phyloP scores from a whole-genome alignment of 2,113 vertebrate genomes.

The Onychorhynchus coronatus region DNA sequence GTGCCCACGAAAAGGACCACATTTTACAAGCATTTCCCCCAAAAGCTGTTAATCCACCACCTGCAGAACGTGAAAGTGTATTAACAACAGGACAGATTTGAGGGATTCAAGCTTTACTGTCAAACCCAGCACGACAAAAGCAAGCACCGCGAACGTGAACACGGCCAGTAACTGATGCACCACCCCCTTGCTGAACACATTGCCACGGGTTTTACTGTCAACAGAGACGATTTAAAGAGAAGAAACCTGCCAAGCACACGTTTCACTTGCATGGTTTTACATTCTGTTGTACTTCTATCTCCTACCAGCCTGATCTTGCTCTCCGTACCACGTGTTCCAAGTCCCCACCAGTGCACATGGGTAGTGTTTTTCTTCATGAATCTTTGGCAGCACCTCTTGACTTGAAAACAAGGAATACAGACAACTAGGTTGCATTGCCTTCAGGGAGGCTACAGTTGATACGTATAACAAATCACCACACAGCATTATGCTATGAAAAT shows the following conservation, averaged over 20 bases:
- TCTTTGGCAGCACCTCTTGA: slow-evolving; percentile 88
- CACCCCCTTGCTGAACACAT: background rate
- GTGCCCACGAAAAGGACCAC: background rate
- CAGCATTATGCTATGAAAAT: slow-evolving; percentile 43
- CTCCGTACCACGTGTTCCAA: slow-evolving; percentile 99
- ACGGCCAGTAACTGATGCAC: background rate
- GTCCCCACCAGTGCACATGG: slow-evolving; percentile 96
- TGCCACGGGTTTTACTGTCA: background rate
- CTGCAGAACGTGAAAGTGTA: background rate
- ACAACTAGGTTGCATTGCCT: slow-evolving; percentile 57
- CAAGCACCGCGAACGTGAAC: slow-evolving; percentile 19
- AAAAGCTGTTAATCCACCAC: background rate
- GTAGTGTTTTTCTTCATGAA: slow-evolving; percentile 88
- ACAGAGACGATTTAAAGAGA: slow-evolving; percentile 50
- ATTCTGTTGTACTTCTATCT: slow-evolving; percentile 61
- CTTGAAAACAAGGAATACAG: slow-evolving; percentile 79
- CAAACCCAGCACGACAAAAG: slow-evolving; percentile 32
- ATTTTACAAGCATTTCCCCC: background rate
- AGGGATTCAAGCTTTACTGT: background rate
- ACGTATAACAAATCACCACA: slow-evolving; percentile 54
- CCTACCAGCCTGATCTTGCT: slow-evolving; percentile 98
- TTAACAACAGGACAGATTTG: background rate
- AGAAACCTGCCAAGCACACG: slow-evolving; percentile 56
- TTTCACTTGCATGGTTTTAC: slow-evolving; percentile 42
- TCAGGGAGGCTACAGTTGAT: slow-evolving; percentile 40